Conservation (phyloP, 35 echinoderm and acorn worm species). For the Strongylocentrotus purpuratus region DNA sequence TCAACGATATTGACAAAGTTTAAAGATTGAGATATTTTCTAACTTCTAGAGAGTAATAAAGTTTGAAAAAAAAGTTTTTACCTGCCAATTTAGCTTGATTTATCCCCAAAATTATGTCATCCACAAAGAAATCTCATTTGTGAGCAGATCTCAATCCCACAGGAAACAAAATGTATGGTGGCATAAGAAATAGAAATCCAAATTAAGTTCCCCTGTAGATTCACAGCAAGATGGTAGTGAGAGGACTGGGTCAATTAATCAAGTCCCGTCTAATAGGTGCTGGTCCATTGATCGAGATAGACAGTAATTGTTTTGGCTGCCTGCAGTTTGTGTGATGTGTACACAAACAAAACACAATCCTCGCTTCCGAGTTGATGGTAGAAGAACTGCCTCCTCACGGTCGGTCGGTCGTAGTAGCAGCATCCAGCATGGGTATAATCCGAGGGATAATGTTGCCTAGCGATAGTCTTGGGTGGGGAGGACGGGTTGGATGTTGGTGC, state of each 20-base stretch:
- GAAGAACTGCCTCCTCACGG: background rate
- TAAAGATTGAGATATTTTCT: too few species aligned
- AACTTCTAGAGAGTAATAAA: background rate
- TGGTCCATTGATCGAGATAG: constrained; percentile 16
- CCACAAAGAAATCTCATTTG: background rate
- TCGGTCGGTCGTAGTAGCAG: background rate
- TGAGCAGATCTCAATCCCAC: background rate
- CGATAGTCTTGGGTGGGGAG: background rate
- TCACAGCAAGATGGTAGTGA: background rate
- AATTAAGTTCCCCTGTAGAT: background rate
- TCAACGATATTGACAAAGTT: too few species aligned
- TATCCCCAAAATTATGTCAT: background rate
- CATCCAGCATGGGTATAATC: background rate
- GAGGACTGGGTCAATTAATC: background rate
- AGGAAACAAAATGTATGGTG: background rate
- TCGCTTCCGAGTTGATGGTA: background rate
- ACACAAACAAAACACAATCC: background rate
- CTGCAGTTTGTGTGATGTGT: background rate
- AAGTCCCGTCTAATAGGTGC: background rate
- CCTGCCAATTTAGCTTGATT: background rate
- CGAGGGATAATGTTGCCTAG: background rate
- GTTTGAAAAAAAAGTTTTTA: background rate
- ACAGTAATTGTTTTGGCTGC: constrained; percentile 9
- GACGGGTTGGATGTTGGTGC: background rate
- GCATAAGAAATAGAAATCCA: background rate